A percentile compares a stretch with the other conserved stretches of the same genome.
These are phyloP conservation scores for Thamnophis elegans DNA, from an alignment of 2,797 vertebrate genomes.

Conservation along the genomic window DNA sequence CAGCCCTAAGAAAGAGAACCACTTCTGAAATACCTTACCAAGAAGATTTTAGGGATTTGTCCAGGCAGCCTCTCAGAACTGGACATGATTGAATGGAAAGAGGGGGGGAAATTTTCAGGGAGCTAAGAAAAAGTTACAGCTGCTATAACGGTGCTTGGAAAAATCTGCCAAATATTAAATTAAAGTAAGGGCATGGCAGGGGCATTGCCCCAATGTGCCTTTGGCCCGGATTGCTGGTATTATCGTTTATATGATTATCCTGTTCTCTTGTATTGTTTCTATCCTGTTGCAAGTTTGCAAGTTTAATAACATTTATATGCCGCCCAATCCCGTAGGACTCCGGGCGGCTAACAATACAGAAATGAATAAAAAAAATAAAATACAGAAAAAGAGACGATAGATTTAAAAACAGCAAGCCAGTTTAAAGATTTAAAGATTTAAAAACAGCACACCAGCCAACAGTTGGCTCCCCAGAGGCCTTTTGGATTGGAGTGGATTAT, in stretches of 20 bases:
- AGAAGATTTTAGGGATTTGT: neutral
- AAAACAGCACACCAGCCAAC: too few relatives aligned
- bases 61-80: neutral
- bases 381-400: too few relatives aligned
- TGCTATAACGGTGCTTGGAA: slow-evolving; percentile 20
- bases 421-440: too few relatives aligned
- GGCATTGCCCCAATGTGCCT: neutral
- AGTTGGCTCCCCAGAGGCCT: neutral
- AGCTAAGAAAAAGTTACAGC: neutral
- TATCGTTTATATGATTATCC: neutral
- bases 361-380: too few relatives aligned
- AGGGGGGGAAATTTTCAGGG: neutral
- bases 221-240: neutral
- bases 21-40: neutral
- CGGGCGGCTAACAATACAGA: too few relatives aligned
- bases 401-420: too few relatives aligned
- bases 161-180: slow-evolving; percentile 3
- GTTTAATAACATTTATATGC: too few relatives aligned
- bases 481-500: neutral
- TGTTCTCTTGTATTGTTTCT: neutral
- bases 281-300: too few relatives aligned
- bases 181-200: neutral
- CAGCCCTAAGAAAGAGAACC: neutral
- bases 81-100: neutral
- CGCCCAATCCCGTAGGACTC: too few relatives aligned